Conservation (phyloP, 1,140 invertebrate genomes). For the Lepidotrigona ventralis region DNA sequence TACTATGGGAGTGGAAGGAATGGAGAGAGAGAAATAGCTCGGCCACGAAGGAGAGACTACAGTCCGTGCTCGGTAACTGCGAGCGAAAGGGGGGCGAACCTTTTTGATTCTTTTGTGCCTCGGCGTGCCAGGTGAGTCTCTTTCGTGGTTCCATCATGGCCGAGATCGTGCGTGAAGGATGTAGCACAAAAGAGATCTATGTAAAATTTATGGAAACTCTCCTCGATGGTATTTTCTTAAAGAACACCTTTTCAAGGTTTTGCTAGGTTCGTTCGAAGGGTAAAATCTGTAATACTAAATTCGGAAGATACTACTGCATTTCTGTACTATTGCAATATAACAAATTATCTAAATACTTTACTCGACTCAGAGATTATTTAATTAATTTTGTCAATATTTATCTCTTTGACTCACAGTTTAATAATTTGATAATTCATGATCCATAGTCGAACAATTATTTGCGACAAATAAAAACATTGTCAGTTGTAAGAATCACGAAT, state of each 20-base stretch:
- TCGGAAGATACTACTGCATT: no score
- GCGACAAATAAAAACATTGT: background rate
- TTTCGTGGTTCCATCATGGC: conserved; percentile 45
- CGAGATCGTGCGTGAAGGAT: background rate
- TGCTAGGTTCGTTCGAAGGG: background rate
- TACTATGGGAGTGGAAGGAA: conserved; percentile 72
- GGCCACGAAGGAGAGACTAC: conserved; percentile 61
- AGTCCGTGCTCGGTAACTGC: conserved; percentile 64
- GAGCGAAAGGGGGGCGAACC: conserved; percentile 53
- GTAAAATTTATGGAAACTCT: background rate
- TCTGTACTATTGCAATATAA: no score
- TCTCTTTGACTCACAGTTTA: background rate
- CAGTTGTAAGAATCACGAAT: background rate
- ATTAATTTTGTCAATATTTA: no score
- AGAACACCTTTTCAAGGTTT: background rate
- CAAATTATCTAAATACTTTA: no score
- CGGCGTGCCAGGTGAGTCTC: conserved; percentile 46
- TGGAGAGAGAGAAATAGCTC: conserved; percentile 58
- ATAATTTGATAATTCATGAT: background rate
- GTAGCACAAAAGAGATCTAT: no score
- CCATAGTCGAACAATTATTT: background rate
- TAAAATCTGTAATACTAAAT: background rate
- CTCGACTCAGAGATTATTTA: no score
- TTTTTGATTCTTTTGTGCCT: conserved; percentile 47
- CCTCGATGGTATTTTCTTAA: background rate